A percentile compares a stretch with the other conserved stretches of the same genome.
phyloP scores from a whole-genome alignment of 23 tunicate species.

The Trididemnum clinides region DNA sequence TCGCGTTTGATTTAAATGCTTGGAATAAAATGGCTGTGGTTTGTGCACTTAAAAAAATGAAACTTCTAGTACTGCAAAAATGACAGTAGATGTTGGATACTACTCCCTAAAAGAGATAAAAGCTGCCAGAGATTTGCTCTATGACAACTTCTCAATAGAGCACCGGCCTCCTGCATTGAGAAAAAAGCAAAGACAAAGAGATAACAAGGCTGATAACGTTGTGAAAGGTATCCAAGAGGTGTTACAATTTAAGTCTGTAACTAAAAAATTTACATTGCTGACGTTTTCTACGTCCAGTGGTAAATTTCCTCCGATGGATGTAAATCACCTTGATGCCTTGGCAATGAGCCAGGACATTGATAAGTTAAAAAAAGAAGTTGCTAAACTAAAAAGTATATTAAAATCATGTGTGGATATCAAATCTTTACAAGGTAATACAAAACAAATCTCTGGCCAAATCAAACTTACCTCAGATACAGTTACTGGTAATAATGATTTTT shows the following conservation, averaged over 20 bases:
- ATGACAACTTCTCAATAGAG: background rate
- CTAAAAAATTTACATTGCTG: background rate
- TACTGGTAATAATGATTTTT: too few relatives aligned
- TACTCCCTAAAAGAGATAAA: background rate
- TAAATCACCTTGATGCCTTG: background rate
- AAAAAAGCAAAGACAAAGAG: background rate
- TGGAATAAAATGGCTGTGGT: too few relatives aligned
- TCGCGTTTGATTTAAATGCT: too few relatives aligned
- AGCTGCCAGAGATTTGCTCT: background rate
- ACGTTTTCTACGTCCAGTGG: background rate
- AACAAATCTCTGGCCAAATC: too few relatives aligned
- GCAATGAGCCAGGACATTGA: background rate
- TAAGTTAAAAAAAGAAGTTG: background rate
- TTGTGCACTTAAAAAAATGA: too few relatives aligned
- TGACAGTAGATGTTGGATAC: background rate
- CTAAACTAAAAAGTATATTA: too few relatives aligned
- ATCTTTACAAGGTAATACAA: too few relatives aligned
- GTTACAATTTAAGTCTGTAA: background rate
- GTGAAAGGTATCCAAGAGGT: background rate
- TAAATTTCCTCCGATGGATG: background rate
- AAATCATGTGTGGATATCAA: too few relatives aligned
- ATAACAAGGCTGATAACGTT: background rate
- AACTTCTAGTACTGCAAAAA: background rate
- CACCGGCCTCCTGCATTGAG: background rate
- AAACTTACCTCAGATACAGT: too few relatives aligned